Evolutionary conservation across 2,888 invertebrate genomes (phyloP), one percentile per base, ranked within the genome.

Genomic region (Machimus rusticus): DNA sequence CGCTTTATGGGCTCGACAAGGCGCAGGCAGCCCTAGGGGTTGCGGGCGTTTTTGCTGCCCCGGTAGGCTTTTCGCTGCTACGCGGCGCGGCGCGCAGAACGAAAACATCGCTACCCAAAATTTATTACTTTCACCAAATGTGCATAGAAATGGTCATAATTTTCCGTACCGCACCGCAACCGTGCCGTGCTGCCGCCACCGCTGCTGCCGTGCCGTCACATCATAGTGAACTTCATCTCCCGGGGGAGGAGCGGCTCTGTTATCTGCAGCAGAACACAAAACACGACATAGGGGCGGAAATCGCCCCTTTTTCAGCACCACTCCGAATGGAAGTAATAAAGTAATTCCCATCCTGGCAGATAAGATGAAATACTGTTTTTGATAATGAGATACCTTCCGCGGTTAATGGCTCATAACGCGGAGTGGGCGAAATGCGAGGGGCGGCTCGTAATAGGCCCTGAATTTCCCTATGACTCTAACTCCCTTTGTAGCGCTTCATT

Each of bases 121-220:
- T 85, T 85, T 85, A 85, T 85, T 85, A 85, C 74, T 74, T 16
- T 28, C 74, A 85, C 74, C 51, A 46, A 85, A 85, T 85, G 85
- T 85, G 85, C 74, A 85, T 85, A 43, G 74, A 85, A 85, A 85
- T 85, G 74, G 85, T 74, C 74, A 85, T 85, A 85, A 85, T 85
- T 85, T 85, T 46, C 74, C 46, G 74, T 19, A n/a, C n/a, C 51
- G 51, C 51, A n/a, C n/a, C 51, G 51, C 2, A 19, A 16, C 51
- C 51, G 51, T n/a, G 51, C 51, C 51, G 51, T 51, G 51, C 51
- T 6, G 19, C 19, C n/a, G 14, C n/a, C n/a, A n/a, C 51, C n/a
- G 51, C n/a, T 5, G 5, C 51, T 4, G 51, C 51, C n/a, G 51
- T 51, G 51, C 74, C 43, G 85, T 74, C 85, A 84, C 84, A 57